phyloP scores from a whole-genome alignment of 2,888 invertebrate species.

The Itoplectis maculator region DNA sequence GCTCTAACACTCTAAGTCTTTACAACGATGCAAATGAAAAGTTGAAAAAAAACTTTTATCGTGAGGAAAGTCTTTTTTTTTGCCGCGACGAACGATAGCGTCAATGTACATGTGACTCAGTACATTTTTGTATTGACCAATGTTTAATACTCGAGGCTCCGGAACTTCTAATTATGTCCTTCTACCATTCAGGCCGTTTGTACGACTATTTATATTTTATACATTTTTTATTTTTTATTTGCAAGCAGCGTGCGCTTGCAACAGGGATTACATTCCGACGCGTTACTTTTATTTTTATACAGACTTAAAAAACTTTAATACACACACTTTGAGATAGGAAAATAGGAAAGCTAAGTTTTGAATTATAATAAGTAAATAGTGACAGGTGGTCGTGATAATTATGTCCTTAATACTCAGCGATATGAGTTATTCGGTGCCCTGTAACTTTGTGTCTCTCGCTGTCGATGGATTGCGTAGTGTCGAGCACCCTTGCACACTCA shows the following conservation, averaged over 20 bases:
- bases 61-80: background rate
- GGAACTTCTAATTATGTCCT: background rate
- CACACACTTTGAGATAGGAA: background rate
- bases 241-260: background rate
- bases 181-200: slow-evolving; percentile 33
- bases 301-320: background rate
- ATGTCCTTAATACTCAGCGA: background rate
- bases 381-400: background rate
- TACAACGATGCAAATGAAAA: background rate
- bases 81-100: background rate
- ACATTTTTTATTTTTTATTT: too few species aligned
- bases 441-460: slow-evolving; percentile 6
- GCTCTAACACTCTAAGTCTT: background rate
- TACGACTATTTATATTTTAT: slow-evolving; percentile 34
- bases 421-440: background rate
- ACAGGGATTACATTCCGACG: background rate
- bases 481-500: background rate
- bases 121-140: slow-evolving; percentile 34
- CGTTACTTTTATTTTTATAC: background rate
- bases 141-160: slow-evolving; percentile 23
- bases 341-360: background rate
- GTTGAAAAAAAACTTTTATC: background rate
- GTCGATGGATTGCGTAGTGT: background rate
- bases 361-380: background rate
- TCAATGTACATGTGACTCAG: background rate